Evolutionary conservation across 37 sponge, comb jelly and placozoan species (phyloP).

Genomic region (Ephydatia muelleri): DNA sequence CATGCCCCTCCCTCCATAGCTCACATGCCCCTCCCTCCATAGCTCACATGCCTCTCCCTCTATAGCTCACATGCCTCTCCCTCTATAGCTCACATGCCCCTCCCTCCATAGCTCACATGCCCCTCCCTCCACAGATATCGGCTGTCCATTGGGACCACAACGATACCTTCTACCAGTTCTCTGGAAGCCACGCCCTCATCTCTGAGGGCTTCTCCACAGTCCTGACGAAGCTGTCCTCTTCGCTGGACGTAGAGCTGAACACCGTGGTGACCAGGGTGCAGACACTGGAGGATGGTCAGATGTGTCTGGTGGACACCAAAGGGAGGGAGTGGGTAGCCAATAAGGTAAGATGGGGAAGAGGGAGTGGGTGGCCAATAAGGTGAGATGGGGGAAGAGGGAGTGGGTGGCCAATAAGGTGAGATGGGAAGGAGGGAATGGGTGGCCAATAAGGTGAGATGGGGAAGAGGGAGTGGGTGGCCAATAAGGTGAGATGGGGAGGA

Average conservation of each 20-base stretch:
- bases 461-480: too few species aligned
- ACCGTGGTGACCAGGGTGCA: constrained; percentile 48
- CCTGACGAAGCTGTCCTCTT: constrained; percentile 41
- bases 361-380: neutral
- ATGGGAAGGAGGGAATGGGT: too few species aligned
- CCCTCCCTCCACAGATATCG: constrained; percentile 55
- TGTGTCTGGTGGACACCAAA: constrained; percentile 2
- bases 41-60: neutral
- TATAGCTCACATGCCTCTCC: neutral
- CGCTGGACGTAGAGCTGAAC: constrained; percentile 54
- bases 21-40: neutral
- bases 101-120: too few species aligned
- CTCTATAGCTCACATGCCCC: neutral
- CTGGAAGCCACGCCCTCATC: constrained; percentile 79
- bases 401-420: too few species aligned
- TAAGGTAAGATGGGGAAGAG: constrained; percentile 17
- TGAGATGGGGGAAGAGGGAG: neutral
- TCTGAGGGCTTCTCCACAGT: constrained; percentile 62
- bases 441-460: too few species aligned
- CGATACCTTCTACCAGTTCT: constrained; percentile 83
- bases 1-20: neutral
- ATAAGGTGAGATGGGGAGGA: too few species aligned
- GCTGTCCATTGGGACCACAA: constrained; percentile 93
- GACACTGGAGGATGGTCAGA: neutral
- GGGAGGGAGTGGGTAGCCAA: constrained; percentile 36